Evolutionary conservation across 23 tunicate genomes (phyloP).

Genomic region (Trididemnum nubilum): DNA sequence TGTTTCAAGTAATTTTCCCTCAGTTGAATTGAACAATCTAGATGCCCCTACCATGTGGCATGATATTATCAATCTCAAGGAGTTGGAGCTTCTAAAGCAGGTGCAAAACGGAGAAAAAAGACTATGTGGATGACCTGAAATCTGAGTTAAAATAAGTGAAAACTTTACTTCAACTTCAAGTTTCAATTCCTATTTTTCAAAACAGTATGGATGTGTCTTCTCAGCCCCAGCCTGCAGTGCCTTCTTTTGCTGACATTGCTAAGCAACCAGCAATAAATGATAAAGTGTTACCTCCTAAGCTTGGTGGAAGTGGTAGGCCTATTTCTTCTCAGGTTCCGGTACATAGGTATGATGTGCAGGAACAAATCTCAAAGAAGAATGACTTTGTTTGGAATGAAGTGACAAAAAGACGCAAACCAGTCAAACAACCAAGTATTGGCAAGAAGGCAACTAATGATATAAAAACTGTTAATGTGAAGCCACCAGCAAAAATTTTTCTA

Average conservation of each 20-base stretch:
- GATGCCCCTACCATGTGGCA: background rate
- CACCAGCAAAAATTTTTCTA: background rate
- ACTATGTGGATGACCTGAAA: background rate
- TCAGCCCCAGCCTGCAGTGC: background rate
- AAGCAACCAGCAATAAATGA: background rate
- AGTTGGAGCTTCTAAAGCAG: background rate
- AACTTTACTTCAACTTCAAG: background rate
- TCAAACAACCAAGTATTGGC: background rate
- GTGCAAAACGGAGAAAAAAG: background rate
- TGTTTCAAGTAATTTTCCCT: background rate
- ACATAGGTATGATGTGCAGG: background rate
- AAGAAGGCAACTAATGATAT: background rate
- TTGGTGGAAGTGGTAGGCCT: background rate
- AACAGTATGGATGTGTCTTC: background rate
- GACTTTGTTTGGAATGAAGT: background rate
- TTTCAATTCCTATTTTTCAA: background rate
- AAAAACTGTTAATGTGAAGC: background rate
- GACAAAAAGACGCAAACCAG: background rate
- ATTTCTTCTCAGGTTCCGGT: background rate
- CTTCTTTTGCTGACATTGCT: background rate
- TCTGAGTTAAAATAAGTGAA: background rate
- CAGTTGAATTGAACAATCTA: background rate
- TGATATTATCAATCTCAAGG: background rate
- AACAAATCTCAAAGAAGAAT: background rate
- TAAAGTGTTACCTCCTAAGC: background rate